Evolutionary conservation across 53 echinoderm and acorn worm species (phyloP).

Genomic region (Antedon mediterranea): DNA sequence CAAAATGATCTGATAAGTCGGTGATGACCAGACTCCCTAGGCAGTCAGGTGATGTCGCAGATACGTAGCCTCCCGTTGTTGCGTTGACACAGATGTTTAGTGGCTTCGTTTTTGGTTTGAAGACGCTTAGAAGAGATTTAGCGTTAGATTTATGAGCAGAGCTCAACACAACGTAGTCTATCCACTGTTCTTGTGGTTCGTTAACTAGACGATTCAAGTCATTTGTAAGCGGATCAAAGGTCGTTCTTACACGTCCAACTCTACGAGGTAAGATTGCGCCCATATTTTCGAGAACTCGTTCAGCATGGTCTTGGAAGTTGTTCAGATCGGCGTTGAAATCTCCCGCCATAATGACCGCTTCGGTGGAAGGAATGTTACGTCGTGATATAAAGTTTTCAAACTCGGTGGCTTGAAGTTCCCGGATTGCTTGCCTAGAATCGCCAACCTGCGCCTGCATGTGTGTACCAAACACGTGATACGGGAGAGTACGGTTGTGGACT

Average conservation of each 20-base stretch:
- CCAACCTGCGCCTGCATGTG: slow-evolving; percentile 10
- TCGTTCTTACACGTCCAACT: background rate
- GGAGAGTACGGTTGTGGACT: background rate
- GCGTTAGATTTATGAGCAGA: no score
- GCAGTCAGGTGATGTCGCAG: background rate
- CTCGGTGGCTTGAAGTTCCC: background rate
- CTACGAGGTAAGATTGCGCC: background rate
- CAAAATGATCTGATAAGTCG: slow-evolving; percentile 2
- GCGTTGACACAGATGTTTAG: background rate
- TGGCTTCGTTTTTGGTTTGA: background rate
- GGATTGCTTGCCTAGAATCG: background rate
- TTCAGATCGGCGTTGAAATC: background rate
- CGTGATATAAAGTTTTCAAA: background rate
- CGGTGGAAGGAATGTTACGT: background rate
- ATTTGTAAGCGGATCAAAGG: background rate
- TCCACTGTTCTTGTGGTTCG: background rate
- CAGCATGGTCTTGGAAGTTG: background rate
- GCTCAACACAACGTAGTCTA: slow-evolving; percentile 7
- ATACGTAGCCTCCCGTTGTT: background rate
- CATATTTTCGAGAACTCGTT: background rate
- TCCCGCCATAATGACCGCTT: slow-evolving; percentile 3
- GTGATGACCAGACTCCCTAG: background rate
- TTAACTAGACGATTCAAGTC: background rate
- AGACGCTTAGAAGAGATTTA: background rate
- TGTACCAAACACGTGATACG: background rate